These are phyloP conservation scores for Dendrocincla tyrannina DNA, from an alignment of 2,797 vertebrate species.

Conservation along the genomic window DNA sequence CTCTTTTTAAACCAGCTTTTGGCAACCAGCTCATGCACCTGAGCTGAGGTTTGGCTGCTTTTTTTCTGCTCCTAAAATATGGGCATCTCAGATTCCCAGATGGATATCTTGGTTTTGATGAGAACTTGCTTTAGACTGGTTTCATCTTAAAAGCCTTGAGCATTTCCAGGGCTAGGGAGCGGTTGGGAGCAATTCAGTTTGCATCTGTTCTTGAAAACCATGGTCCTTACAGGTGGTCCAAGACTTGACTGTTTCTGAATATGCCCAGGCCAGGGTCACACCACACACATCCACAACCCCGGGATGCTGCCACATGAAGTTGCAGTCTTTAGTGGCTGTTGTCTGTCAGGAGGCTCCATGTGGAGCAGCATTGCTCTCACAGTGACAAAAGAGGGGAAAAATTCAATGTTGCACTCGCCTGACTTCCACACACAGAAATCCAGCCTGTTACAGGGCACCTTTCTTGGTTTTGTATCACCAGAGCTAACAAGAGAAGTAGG, in stretches of 20 bases:
- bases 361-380: neutral
- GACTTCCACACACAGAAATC: neutral
- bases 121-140: neutral
- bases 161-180: neutral
- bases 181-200: neutral
- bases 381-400: neutral
- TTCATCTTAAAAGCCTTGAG: neutral
- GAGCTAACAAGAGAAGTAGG: neutral
- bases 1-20: neutral
- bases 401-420: neutral
- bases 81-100: neutral
- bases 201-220: neutral
- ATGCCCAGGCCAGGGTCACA: neutral
- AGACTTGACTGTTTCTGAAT: neutral
- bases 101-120: neutral
- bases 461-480: neutral
- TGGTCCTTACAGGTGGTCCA: neutral
- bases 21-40: neutral
- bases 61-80: neutral
- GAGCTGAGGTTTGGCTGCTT: neutral
- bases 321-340: neutral
- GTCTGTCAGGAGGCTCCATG: neutral
- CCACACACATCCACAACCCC: rapidly evolving
- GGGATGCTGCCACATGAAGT: too few species aligned
- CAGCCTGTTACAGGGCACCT: neutral